A percentile compares a stretch with the other conserved stretches of the same genome.
phyloP scores from a whole-genome alignment of 2,797 vertebrate species.

The Anguilla megastoma region DNA sequence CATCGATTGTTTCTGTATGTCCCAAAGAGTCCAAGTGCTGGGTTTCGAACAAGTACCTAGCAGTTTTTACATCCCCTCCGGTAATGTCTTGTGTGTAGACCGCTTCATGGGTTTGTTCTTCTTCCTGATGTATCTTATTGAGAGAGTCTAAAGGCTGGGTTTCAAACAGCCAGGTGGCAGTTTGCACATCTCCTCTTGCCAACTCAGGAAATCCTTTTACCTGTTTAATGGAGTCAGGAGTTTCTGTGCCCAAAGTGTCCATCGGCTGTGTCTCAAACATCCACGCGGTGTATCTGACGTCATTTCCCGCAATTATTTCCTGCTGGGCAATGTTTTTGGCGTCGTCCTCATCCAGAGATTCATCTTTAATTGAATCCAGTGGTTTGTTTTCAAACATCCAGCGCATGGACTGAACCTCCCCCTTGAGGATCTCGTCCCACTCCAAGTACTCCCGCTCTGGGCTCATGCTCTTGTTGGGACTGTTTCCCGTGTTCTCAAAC shows the following conservation, averaged over 20 bases:
- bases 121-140: conserved; percentile 77
- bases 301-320: conserved; percentile 79
- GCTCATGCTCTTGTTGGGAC: conserved; percentile 67
- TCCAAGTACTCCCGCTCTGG: conserved; percentile 76
- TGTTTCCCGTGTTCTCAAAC: conserved; percentile 74
- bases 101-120: conserved; percentile 71
- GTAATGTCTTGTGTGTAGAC: conserved; percentile 66
- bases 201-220: conserved; percentile 75
- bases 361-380: conserved; percentile 77
- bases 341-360: conserved; percentile 63
- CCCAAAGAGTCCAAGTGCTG: conserved; percentile 76
- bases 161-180: conserved; percentile 83
- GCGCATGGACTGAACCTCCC: conserved; percentile 82
- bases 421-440: conserved; percentile 83
- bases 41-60: conserved; percentile 84
- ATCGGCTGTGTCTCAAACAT: conserved; percentile 87
- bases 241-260: conserved; percentile 60
- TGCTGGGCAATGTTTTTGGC: conserved; percentile 69
- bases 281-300: conserved; percentile 81
- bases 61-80: conserved; percentile 76
- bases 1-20: conserved; percentile 80
- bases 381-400: conserved; percentile 89
- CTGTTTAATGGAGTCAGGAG: conserved; percentile 58
- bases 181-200: conserved; percentile 75
- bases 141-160: conserved; percentile 77